These are phyloP conservation scores for Drosophila mauritiana DNA, from an alignment of 1,140 invertebrate species.

Conservation along the genomic window DNA sequence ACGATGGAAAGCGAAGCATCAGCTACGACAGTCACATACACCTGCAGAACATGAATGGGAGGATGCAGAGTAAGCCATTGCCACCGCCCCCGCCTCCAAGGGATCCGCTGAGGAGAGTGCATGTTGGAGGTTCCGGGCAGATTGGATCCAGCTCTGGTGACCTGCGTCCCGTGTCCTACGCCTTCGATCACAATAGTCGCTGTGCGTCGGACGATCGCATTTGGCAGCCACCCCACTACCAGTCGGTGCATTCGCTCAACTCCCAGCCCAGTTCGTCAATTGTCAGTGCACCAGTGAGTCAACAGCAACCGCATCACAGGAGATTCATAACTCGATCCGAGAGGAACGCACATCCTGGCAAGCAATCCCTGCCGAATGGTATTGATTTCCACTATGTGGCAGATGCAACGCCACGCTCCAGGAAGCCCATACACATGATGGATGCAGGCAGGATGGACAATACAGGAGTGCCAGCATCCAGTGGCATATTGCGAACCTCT, in stretches of 20 bases:
- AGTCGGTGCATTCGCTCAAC: constrained; percentile 77
- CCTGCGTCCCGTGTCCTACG: constrained; percentile 85
- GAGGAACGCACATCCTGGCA: constrained; percentile 68
- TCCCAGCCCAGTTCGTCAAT: constrained; percentile 59
- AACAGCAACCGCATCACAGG: constrained; percentile 51
- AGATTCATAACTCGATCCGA: constrained; percentile 72
- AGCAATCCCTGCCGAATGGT: constrained; percentile 76
- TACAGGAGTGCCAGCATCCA: constrained; percentile 33
- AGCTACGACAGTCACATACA: constrained; percentile 83
- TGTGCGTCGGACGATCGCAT: constrained; percentile 84
- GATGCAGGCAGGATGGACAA: constrained; percentile 24
- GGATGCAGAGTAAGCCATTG: constrained; percentile 74
- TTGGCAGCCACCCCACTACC: constrained; percentile 85
- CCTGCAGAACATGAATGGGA: constrained; percentile 59
- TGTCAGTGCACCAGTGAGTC: constrained; percentile 53
- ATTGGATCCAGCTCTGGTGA: constrained; percentile 65
- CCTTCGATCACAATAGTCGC: constrained; percentile 84
- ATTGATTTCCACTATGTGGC: constrained; percentile 88
- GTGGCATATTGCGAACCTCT: constrained; percentile 70
- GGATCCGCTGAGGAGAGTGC: constrained; percentile 87
- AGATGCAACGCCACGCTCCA: constrained; percentile 88
- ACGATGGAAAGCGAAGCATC: constrained; percentile 76
- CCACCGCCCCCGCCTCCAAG: constrained; percentile 90
- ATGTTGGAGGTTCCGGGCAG: constrained; percentile 22
- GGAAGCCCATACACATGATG: constrained; percentile 88